Base-by-base conservation (phyloP, 2,888 invertebrate genomes). In the Smittia aterrima region DNA sequence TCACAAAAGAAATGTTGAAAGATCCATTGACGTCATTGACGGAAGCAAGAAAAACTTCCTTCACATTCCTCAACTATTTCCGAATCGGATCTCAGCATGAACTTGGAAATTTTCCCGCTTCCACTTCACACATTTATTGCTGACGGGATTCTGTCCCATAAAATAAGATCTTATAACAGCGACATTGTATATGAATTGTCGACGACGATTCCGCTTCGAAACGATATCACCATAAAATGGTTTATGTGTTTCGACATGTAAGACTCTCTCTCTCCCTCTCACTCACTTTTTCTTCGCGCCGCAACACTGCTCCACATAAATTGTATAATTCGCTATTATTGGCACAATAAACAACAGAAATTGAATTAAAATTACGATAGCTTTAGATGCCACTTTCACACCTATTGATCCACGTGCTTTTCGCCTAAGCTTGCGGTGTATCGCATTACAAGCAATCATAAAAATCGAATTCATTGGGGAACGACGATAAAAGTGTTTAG, bases 351-450 rank as follows among this genome's bases (percentile, higher is more conserved):
- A 70, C 70, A 53, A 27, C 70, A 70, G 54, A 70, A 70, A 70
- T 70, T 70, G 70, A 70, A 70, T 70, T 70, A 70, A 70, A 70
- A 70, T 70, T 70, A 70, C 70, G 70, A 70, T 70, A 70, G 41
- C 38, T 68, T 68, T 47, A 68, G 20, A 41, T 68, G 68, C 11
- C 11, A n/a, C 13, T 47, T 53, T 70, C 41, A 70, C 70, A 70
- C 70, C 70, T 70, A 70, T 70, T 54, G 53, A 70, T 53, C 54
- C 70, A 70, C 58, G 24, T 22, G 20, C 11, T 22, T 58, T 13
- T 27, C 64, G 64, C 16, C n/a, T 64, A 9, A 11, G 9, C 64
- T 27, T 58, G n/a, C 25, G 27, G 27, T 25, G 13, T 25, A 58
- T 64, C 27, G 27, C 22, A 13, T 25, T 27, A 25, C 27, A 13